Conservation (phyloP, 2,797 vertebrate species). For the Coregonus suidteri region DNA sequence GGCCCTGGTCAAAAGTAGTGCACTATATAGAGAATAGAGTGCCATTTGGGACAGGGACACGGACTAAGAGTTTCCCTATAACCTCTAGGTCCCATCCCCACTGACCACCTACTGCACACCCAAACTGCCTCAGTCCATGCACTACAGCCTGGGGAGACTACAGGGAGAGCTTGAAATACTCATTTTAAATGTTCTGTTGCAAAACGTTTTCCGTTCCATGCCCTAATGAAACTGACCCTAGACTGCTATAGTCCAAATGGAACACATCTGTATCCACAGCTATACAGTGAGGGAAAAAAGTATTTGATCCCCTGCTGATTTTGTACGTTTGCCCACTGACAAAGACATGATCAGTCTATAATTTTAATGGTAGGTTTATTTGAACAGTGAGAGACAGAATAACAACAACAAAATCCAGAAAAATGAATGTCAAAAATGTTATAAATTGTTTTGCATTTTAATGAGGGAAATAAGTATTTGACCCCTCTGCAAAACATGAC, state of each 20-base stretch:
- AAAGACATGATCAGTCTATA: no score
- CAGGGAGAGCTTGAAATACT: neutral
- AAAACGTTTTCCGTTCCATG: neutral
- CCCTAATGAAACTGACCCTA: neutral
- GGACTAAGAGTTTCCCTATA: constrained; percentile 15
- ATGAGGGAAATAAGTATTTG: no score
- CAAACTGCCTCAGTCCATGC: neutral
- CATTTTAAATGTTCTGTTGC: neutral
- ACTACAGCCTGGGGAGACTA: neutral
- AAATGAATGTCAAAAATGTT: no score
- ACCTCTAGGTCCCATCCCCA: neutral
- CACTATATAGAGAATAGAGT: neutral
- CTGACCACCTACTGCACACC: neutral
- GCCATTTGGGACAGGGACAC: neutral
- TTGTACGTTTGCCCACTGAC: no score
- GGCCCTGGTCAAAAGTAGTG: neutral
- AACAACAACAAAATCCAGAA: no score
- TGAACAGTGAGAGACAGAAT: no score
- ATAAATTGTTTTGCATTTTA: no score
- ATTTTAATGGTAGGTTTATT: no score
- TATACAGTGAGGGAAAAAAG: neutral
- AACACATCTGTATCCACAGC: neutral
- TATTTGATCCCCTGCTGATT: no score
- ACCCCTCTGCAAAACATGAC: no score
- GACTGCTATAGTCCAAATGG: neutral